phyloP scores from a whole-genome alignment of 2,888 invertebrate species.

The Microchrysa polita region DNA sequence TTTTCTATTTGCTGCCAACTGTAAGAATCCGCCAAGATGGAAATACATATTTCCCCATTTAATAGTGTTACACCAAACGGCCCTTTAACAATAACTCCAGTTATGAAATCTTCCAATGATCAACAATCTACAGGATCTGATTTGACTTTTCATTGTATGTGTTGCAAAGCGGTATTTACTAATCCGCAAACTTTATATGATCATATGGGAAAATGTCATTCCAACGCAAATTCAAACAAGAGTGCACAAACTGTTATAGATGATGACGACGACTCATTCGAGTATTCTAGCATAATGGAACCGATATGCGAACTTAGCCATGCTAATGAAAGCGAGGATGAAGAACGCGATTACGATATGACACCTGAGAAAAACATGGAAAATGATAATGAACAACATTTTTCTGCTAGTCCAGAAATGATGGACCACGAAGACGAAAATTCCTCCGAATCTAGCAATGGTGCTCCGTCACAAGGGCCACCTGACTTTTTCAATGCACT shows the following conservation, averaged over 20 bases:
- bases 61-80: conserved; percentile 52
- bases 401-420: conserved; percentile 33
- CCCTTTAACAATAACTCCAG: conserved; percentile 62
- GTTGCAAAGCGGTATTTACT: conserved; percentile 60
- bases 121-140: conserved; percentile 56
- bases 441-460: conserved; percentile 46
- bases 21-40: conserved; percentile 40
- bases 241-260: conserved; percentile 43
- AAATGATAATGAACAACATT: conserved; percentile 21
- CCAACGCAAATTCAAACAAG: conserved; percentile 42
- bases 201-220: conserved; percentile 61
- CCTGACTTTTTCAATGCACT: not conserved
- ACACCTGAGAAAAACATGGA: not conserved
- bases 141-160: conserved; percentile 63
- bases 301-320: conserved; percentile 60
- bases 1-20: too few relatives aligned
- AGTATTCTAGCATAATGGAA: conserved; percentile 62
- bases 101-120: conserved; percentile 52
- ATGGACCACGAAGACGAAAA: conserved; percentile 47
- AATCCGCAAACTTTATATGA: conserved; percentile 60
- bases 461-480: conserved; percentile 1
- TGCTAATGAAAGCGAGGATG: conserved; percentile 50
- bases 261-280: conserved; percentile 55
- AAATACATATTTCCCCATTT: conserved; percentile 47
- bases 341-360: conserved; percentile 32